Conservation (phyloP, 1,140 invertebrate genomes). For the Heliothis subflexa region DNA sequence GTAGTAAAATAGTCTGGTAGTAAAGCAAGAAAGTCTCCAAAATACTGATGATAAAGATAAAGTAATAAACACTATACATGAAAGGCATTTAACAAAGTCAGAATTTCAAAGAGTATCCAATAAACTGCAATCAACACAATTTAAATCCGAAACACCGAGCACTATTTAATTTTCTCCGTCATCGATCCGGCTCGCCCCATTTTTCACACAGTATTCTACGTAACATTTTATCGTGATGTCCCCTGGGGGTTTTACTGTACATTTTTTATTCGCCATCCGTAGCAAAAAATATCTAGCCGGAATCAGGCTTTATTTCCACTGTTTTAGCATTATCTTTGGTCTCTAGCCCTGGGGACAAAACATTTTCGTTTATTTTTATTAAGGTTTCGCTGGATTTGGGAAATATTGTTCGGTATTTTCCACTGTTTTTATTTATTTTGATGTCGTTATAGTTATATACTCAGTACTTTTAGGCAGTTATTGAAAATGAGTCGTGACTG, state of each 20-base stretch:
- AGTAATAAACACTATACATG: neutral
- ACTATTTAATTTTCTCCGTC: conserved; percentile 28
- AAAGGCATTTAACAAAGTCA: too few relatives aligned
- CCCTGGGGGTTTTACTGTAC: conserved; percentile 18
- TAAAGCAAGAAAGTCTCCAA: neutral
- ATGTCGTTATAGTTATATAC: neutral
- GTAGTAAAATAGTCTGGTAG: neutral
- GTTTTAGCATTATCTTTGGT: conserved; percentile 47
- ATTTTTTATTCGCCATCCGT: conserved; percentile 32
- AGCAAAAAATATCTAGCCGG: conserved; percentile 39
- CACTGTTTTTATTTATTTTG: conserved; percentile 17
- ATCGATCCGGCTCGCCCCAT: conserved; percentile 11
- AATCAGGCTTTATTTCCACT: conserved; percentile 41
- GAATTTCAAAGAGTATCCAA: neutral
- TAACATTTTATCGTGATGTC: conserved; percentile 45
- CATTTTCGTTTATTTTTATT: conserved; percentile 44
- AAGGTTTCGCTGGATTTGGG: conserved; percentile 5
- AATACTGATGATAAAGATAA: neutral
- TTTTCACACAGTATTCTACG: conserved; percentile 23
- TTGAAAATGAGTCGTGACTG: too few relatives aligned
- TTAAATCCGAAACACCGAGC: neutral
- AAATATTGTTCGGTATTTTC: conserved; percentile 8
- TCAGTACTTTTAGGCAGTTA: too few relatives aligned
- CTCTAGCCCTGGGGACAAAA: conserved; percentile 25
- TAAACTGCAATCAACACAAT: neutral